Percentiles rank a stretch among this genome's conserved stretches.
These are phyloP conservation scores for Coboldia fuscipes DNA, from an alignment of 1,140 invertebrate species.

Conservation along the genomic window DNA sequence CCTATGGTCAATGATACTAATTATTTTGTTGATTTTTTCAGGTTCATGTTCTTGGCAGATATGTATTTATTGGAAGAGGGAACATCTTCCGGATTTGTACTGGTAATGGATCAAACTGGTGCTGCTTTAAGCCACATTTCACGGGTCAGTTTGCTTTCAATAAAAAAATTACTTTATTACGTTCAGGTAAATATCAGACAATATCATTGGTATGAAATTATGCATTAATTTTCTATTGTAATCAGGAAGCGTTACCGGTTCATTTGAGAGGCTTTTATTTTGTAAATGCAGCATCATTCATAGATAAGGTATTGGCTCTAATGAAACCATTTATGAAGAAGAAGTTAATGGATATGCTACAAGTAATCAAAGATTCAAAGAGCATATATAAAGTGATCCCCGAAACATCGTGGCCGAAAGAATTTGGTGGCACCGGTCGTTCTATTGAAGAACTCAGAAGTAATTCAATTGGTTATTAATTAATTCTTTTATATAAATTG, in stretches of 20 bases:
- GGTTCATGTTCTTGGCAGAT: conserved; percentile 31
- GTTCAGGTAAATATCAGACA: conserved; percentile 34
- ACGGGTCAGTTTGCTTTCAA: conserved; percentile 28
- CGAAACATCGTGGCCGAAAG: conserved; percentile 31
- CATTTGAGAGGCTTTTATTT: conserved; percentile 41
- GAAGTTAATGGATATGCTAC: conserved; percentile 31
- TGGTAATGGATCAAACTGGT: conserved; percentile 35
- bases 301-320: conserved; percentile 41
- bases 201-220: conserved; percentile 3
- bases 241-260: conserved; percentile 36
- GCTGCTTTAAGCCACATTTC: conserved; percentile 30
- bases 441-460: conserved; percentile 23
- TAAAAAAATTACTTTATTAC: conserved; percentile 41
- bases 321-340: conserved; percentile 51
- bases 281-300: conserved; percentile 37
- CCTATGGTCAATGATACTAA: neutral
- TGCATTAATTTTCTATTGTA: neutral
- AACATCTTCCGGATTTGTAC: conserved; percentile 27
- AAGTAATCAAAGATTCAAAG: conserved; percentile 20
- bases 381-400: conserved; percentile 37
- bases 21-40: conserved; percentile 15
- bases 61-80: conserved; percentile 30
- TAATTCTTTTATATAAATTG: no score
- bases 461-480: no score
- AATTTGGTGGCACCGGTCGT: conserved; percentile 36